A percentile compares a stretch with the other conserved stretches of the same genome.
Conservation (phyloP, 2,113 vertebrate species). For the Macrotis lagotis region DNA sequence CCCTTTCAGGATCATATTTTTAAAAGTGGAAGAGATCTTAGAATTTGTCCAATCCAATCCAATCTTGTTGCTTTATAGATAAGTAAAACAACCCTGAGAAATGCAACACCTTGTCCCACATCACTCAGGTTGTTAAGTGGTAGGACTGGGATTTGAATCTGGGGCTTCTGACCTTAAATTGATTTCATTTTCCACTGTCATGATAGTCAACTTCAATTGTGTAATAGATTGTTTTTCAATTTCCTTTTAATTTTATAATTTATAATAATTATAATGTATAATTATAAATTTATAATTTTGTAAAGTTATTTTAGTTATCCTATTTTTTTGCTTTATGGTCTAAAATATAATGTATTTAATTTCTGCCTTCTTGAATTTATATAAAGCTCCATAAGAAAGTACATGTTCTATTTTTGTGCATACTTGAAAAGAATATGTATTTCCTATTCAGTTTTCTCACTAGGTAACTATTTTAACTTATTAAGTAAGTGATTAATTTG, state of each 20-base stretch:
- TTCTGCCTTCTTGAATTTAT: neutral
- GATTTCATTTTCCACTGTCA: neutral
- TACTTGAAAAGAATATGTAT: neutral
- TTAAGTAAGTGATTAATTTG: neutral
- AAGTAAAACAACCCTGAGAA: neutral
- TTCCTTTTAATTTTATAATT: neutral
- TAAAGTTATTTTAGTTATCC: neutral
- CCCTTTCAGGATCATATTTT: no score
- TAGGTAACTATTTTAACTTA: neutral
- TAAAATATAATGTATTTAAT: neutral
- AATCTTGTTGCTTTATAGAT: neutral
- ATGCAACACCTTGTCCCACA: neutral
- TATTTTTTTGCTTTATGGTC: neutral
- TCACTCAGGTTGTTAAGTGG: neutral
- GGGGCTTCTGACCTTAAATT: neutral
- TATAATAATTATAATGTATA: no score
- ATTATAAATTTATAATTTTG: no score
- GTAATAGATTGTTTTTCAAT: neutral
- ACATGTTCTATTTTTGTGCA: neutral
- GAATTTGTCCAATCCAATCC: neutral
- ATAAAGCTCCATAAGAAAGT: neutral
- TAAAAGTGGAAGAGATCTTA: neutral
- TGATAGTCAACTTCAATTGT: neutral
- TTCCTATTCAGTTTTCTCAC: neutral
- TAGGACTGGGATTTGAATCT: neutral